These are phyloP conservation scores for Pegoplata infirma DNA, from an alignment of 2,888 invertebrate genomes.

Conservation along the genomic window DNA sequence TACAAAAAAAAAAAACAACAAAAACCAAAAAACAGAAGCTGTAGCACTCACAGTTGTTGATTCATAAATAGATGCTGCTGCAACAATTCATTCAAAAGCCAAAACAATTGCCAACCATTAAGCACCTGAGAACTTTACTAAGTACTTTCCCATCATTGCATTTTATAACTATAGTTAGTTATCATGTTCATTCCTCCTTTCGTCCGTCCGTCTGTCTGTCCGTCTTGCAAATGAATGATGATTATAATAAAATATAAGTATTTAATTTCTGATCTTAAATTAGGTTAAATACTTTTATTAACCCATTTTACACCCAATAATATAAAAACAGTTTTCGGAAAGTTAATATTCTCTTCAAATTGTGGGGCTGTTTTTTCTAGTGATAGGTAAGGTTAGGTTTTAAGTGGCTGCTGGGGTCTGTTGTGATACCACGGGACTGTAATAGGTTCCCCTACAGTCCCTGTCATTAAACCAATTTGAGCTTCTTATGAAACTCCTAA, in stretches of 20 bases:
- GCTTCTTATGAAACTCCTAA: too few species aligned
- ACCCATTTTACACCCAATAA: too few species aligned
- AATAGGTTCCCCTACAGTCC: too few species aligned
- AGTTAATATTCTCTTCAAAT: too few species aligned
- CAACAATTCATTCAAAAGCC: background rate
- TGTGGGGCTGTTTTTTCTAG: too few species aligned
- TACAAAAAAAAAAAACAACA: background rate
- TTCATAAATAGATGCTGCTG: background rate
- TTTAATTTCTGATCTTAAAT: too few species aligned
- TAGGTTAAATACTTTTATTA: too few species aligned
- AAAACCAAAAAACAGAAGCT: background rate
- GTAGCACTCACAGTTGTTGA: background rate
- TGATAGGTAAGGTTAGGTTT: too few species aligned
- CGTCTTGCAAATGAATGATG: background rate
- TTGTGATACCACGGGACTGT: too few species aligned
- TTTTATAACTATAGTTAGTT: constrained; percentile 18
- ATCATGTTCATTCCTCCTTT: background rate
- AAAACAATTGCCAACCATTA: constrained; percentile 30
- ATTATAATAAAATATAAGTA: background rate
- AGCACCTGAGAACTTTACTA: constrained; percentile 33
- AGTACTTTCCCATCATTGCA: constrained; percentile 18
- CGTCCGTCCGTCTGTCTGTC: background rate
- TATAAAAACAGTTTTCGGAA: too few species aligned
- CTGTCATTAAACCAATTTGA: too few species aligned
- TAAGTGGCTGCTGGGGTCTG: too few species aligned